Evolutionary conservation across 2,888 invertebrate species (phyloP).

Genomic region (Spisula subtruncata): DNA sequence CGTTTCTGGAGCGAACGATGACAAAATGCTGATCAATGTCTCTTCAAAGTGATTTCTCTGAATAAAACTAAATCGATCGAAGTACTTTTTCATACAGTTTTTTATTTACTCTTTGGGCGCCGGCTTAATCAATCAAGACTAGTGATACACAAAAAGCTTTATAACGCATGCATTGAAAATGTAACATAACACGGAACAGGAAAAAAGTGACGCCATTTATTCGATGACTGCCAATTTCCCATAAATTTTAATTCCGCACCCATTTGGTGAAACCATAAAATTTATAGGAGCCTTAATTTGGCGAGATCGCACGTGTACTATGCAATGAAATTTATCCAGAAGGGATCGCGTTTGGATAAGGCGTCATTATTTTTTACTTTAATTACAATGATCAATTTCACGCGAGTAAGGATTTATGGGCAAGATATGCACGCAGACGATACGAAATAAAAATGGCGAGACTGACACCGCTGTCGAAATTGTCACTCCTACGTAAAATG

Average conservation of each 20-base stretch:
- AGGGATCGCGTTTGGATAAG: background rate
- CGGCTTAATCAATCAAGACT: background rate
- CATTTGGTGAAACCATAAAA: conserved; percentile 15
- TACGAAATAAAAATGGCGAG: background rate
- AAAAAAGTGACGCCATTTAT: conserved; percentile 5
- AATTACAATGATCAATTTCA: conserved; percentile 28
- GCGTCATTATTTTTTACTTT: background rate
- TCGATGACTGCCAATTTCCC: conserved; percentile 19
- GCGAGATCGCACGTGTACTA: background rate
- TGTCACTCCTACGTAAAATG: background rate
- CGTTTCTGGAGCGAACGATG: no score
- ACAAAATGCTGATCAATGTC: no score
- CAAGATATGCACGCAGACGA: background rate
- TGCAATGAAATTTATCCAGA: conserved; percentile 19
- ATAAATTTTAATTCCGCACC: conserved; percentile 15
- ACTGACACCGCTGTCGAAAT: background rate
- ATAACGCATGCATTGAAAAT: background rate
- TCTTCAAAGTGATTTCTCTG: background rate
- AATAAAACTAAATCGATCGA: background rate
- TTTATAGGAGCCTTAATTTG: background rate
- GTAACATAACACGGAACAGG: background rate
- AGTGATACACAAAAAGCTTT: background rate
- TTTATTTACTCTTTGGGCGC: background rate
- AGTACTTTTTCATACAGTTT: background rate
- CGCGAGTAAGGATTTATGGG: background rate